Percentiles rank a stretch among this genome's conserved stretches.
Conservation (phyloP, 2,888 invertebrate genomes). For the Dexiosoma caninum region DNA sequence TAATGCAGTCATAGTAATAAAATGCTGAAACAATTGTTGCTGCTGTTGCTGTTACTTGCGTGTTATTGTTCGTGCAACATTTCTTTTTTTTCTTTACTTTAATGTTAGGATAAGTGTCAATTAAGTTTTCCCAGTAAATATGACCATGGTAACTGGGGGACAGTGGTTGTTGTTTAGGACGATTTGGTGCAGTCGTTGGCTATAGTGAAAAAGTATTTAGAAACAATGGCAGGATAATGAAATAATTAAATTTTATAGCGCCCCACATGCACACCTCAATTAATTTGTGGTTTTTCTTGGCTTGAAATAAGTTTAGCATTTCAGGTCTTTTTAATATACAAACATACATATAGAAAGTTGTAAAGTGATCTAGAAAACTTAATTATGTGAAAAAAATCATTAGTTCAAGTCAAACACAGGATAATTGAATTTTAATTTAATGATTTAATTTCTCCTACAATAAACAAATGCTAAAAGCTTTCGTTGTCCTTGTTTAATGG, state of each 20-base stretch:
- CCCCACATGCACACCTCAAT: not conserved
- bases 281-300: not conserved
- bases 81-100: not conserved
- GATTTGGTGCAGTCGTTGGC: not conserved
- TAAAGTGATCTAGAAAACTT: too few relatives aligned
- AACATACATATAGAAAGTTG: too few relatives aligned
- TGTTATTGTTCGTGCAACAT: not conserved
- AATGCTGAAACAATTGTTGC: constrained; percentile 13
- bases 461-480: not conserved
- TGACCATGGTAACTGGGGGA: not conserved
- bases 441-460: not conserved
- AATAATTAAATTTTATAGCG: too few relatives aligned
- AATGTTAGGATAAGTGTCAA: constrained; percentile 26
- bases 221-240: not conserved
- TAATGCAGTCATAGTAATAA: not conserved
- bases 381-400: too few relatives aligned
- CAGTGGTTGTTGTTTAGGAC: not conserved
- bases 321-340: too few relatives aligned
- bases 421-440: constrained; percentile 16
- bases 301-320: too few relatives aligned
- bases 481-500: not conserved
- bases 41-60: not conserved
- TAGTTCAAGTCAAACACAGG: not conserved
- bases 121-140: not conserved
- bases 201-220: not conserved